phyloP scores from a whole-genome alignment of 2,888 invertebrate genomes.

The Tachina grossa region DNA sequence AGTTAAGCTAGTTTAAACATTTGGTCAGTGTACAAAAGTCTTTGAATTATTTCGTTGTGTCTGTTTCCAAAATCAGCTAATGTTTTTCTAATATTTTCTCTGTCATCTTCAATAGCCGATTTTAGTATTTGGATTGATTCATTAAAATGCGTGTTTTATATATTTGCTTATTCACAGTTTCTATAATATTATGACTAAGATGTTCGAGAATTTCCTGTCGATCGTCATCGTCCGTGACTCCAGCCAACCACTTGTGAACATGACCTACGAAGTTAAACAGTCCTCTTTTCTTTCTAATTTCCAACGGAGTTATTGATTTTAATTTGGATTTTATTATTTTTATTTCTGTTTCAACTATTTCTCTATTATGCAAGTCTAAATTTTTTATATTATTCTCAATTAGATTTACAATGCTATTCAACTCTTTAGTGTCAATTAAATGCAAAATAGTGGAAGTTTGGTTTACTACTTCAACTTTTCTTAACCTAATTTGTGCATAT shows the following conservation, averaged over 20 bases:
- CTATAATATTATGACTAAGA: too few species aligned
- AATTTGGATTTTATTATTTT: conserved; percentile 37
- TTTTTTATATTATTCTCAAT: conserved; percentile 41
- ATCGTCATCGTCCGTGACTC: conserved; percentile 39
- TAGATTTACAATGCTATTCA: conserved; percentile 22
- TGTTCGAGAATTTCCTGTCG: conserved; percentile 46
- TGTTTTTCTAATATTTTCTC: too few species aligned
- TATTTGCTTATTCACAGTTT: too few species aligned
- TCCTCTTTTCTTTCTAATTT: conserved; percentile 25
- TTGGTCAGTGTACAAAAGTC: too few species aligned
- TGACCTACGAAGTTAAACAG: conserved; percentile 22
- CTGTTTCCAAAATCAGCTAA: too few species aligned
- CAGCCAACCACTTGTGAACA: conserved; percentile 37
- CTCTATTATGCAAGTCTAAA: conserved; percentile 20
- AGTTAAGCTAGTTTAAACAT: too few species aligned
- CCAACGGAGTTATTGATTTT: conserved; percentile 37
- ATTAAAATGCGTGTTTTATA: too few species aligned
- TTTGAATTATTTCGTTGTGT: too few species aligned
- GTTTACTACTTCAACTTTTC: conserved; percentile 19
- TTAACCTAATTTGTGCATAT: conserved; percentile 12
- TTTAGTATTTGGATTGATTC: too few species aligned
- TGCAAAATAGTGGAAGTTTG: conserved; percentile 39
- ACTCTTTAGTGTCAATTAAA: conserved; percentile 35
- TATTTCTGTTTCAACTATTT: conserved; percentile 46
- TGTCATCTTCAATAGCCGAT: too few species aligned